Percentiles rank a stretch among this genome's conserved stretches.
phyloP scores from a whole-genome alignment of 2,888 invertebrate genomes.

The Drosophila rubida region DNA sequence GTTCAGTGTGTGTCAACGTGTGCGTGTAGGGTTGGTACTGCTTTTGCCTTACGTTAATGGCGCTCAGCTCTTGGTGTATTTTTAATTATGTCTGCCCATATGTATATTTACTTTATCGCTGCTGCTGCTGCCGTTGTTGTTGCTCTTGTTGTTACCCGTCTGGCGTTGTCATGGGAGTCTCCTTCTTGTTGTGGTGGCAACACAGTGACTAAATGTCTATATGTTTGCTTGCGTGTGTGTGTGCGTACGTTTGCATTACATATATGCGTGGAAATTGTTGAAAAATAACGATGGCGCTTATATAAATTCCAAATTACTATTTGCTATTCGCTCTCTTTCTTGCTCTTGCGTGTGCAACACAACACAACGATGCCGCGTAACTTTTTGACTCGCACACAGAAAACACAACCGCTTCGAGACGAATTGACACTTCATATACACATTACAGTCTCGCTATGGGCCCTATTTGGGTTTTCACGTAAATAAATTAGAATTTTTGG shows the following conservation, averaged over 20 bases:
- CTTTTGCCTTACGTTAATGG: constrained; percentile 48
- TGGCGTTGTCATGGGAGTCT: constrained; percentile 70
- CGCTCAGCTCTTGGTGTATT: constrained; percentile 56
- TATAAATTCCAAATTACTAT: constrained; percentile 66
- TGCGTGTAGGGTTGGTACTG: constrained; percentile 41
- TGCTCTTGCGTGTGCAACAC: constrained; percentile 23
- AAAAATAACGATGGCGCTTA: constrained; percentile 62
- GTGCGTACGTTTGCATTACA: constrained; percentile 21
- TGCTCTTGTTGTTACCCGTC: constrained; percentile 37
- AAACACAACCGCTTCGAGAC: constrained; percentile 30
- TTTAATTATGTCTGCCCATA: constrained; percentile 66
- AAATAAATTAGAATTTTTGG: constrained; percentile 49
- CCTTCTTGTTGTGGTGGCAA: constrained; percentile 44
- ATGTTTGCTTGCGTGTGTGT: constrained; percentile 9
- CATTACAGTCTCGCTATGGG: constrained; percentile 11
- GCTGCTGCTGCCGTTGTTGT: constrained; percentile 14
- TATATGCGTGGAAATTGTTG: constrained; percentile 53
- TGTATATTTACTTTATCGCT: constrained; percentile 60
- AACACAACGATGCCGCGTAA: constrained; percentile 43
- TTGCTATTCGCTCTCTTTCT: constrained; percentile 25
- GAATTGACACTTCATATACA: constrained; percentile 15
- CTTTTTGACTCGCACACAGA: constrained; percentile 38
- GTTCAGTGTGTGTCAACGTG: constrained; percentile 27
- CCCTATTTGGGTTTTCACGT: constrained; percentile 33
- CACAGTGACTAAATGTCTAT: constrained; percentile 27